These are phyloP conservation scores for Oasisia sp. DNA, from an alignment of 2,888 invertebrate genomes.

Conservation along the genomic window DNA sequence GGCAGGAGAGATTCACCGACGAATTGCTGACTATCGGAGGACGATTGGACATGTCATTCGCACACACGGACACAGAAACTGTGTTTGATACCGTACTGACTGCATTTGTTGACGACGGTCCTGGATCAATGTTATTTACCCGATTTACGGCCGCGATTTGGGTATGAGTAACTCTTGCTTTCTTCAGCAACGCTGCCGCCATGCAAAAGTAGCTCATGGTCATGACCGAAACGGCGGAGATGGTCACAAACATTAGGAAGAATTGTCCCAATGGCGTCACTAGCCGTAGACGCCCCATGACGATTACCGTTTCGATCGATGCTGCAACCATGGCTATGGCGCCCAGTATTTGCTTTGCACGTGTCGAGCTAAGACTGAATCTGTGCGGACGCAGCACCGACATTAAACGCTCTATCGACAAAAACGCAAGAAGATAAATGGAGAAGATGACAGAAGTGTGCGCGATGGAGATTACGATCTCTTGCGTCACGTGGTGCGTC, in stretches of 20 bases:
- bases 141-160: background rate
- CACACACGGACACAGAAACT: background rate
- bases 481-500: background rate
- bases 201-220: background rate
- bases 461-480: background rate
- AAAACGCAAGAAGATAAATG: background rate
- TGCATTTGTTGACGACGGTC: background rate
- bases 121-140: background rate
- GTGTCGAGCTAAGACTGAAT: background rate
- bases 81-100: background rate
- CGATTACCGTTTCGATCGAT: background rate
- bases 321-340: background rate
- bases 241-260: background rate
- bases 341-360: background rate
- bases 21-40: background rate
- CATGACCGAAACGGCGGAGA: background rate
- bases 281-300: background rate
- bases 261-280: background rate
- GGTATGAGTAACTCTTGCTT: background rate
- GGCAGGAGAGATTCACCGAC: background rate
- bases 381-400: background rate
- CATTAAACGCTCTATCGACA: background rate
- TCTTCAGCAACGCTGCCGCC: slow-evolving; percentile 1
- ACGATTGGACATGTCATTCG: background rate
- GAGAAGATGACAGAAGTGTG: background rate